Percentiles rank a stretch among this genome's conserved stretches.
Conservation (phyloP, 2,888 invertebrate species). For the Phrixothrix hirtus region DNA sequence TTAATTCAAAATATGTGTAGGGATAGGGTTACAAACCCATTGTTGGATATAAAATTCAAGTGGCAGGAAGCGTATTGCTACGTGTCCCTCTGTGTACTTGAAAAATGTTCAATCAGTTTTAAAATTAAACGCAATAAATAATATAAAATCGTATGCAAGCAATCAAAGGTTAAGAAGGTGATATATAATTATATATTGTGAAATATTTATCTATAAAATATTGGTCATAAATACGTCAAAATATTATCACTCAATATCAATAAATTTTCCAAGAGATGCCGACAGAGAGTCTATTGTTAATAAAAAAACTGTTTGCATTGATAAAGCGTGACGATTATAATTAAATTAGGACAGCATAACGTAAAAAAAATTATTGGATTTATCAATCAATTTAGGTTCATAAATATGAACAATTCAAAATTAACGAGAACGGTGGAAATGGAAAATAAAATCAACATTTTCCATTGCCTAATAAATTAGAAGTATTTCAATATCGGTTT, state of each 20-base stretch:
- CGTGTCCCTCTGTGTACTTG: background rate
- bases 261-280: too few species aligned
- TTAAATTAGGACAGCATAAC: too few species aligned
- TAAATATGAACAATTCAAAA: background rate
- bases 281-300: too few species aligned
- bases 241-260: conserved; percentile 14
- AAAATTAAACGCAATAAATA: background rate
- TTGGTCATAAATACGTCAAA: conserved; percentile 23
- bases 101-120: background rate
- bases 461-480: conserved; percentile 7
- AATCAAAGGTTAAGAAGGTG: too few species aligned
- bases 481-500: conserved; percentile 27
- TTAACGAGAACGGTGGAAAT: conserved; percentile 5
- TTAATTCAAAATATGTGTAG: too few species aligned
- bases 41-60: too few species aligned
- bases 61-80: too few species aligned
- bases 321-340: too few species aligned
- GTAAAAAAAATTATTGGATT: too few species aligned
- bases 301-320: too few species aligned
- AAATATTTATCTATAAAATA: conserved; percentile 28
- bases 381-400: conserved; percentile 1
- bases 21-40: too few species aligned
- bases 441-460: conserved; percentile 5
- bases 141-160: too few species aligned
- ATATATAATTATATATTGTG: background rate